These are phyloP conservation scores for Chrosomus eos DNA, from an alignment of 2,797 vertebrate species.

Conservation along the genomic window DNA sequence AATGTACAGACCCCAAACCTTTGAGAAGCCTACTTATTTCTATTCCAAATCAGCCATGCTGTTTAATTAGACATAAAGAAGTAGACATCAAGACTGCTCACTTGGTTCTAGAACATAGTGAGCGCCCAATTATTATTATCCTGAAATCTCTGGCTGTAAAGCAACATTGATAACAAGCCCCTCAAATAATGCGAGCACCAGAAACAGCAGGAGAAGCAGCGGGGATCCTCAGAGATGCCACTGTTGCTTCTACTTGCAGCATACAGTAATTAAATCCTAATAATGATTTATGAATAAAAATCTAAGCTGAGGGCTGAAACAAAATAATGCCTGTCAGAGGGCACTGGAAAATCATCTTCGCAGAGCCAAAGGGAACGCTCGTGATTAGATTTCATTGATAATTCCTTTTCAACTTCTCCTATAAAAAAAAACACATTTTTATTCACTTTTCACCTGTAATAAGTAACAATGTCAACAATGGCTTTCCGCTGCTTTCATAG, in stretches of 20 bases:
- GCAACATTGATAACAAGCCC: conserved; percentile 47
- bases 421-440: neutral
- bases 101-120: conserved; percentile 15
- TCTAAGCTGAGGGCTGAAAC: neutral
- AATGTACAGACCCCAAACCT: neutral
- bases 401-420: neutral
- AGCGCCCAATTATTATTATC: conserved; percentile 14
- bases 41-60: neutral
- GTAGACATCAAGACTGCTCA: neutral
- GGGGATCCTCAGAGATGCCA: conserved; percentile 32
- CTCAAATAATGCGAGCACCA: conserved; percentile 15
- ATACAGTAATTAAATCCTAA: conserved; percentile 49
- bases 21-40: neutral
- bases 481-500: neutral
- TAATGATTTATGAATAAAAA: conserved; percentile 49
- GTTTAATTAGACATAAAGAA: neutral
- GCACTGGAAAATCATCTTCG: neutral
- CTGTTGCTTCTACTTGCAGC: conserved; percentile 34
- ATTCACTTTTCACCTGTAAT: neutral
- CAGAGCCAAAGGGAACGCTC: neutral
- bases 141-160: conserved; percentile 25
- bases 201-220: conserved; percentile 32
- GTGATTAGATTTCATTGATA: conserved; percentile 2
- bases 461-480: neutral
- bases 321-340: conserved; percentile 2